A percentile compares a stretch with the other conserved stretches of the same genome.
These are phyloP conservation scores for Zaprionus nigranus DNA, from an alignment of 1,140 invertebrate species.

Conservation along the genomic window DNA sequence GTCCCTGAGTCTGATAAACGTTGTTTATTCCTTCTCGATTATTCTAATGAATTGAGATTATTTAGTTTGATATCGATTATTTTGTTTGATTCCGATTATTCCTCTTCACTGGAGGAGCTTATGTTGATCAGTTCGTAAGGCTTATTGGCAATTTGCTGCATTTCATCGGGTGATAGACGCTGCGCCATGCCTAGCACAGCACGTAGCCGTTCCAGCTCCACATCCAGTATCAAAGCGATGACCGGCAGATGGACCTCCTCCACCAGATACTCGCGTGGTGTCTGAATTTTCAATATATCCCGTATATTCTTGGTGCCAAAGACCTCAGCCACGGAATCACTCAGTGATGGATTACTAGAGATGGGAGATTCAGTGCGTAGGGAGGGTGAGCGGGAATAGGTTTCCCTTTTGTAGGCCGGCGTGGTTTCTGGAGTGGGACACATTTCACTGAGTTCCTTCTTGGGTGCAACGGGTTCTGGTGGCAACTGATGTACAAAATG, in stretches of 20 bases:
- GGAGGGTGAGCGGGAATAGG: constrained; percentile 1
- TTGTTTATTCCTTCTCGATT: no score
- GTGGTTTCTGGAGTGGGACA: constrained; percentile 18
- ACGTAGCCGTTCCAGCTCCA: constrained; percentile 49
- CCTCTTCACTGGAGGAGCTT: constrained; percentile 12
- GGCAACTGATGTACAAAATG: constrained; percentile 67
- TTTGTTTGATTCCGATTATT: background rate
- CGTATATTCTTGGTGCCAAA: constrained; percentile 61
- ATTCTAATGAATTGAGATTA: no score
- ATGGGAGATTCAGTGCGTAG: constrained; percentile 15
- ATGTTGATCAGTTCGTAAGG: constrained; percentile 13
- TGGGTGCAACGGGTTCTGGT: background rate
- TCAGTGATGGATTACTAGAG: constrained; percentile 53
- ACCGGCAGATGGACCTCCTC: constrained; percentile 57
- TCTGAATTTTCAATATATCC: constrained; percentile 38
- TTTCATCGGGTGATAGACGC: constrained; percentile 42
- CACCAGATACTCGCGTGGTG: constrained; percentile 44
- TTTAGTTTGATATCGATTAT: no score
- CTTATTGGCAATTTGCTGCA: constrained; percentile 23
- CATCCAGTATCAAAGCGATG: constrained; percentile 58
- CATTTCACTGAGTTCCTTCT: constrained; percentile 1
- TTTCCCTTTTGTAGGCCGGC: background rate
- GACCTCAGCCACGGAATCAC: constrained; percentile 59
- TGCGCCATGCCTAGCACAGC: constrained; percentile 48
- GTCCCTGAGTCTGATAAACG: no score